Evolutionary conservation across 2,888 invertebrate species (phyloP).

Genomic region (Theodoxus fluviatilis): DNA sequence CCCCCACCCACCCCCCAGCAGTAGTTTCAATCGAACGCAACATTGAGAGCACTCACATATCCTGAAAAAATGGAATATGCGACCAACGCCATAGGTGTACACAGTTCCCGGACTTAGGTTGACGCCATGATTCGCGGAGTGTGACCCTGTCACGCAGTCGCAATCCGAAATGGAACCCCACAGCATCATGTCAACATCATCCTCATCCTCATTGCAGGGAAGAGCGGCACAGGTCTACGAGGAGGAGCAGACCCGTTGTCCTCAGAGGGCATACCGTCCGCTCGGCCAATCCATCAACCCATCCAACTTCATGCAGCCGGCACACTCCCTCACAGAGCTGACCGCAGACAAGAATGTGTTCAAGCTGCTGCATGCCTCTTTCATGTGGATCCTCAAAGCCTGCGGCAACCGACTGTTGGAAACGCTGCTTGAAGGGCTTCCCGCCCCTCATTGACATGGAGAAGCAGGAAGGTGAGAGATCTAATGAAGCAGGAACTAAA

Average conservation of each 20-base stretch:
- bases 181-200: too few relatives aligned
- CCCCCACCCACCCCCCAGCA: too few relatives aligned
- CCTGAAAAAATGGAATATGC: too few relatives aligned
- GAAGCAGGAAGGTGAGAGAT: slow-evolving; percentile 62
- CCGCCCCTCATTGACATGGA: slow-evolving; percentile 66
- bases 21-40: too few relatives aligned
- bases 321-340: slow-evolving; percentile 64
- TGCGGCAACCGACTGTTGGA: slow-evolving; percentile 65
- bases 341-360: slow-evolving; percentile 66
- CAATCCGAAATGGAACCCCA: too few relatives aligned
- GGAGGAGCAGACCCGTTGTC: slow-evolving; percentile 53
- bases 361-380: slow-evolving; percentile 64
- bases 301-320: slow-evolving; percentile 60
- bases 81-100: too few relatives aligned
- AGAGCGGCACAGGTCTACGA: slow-evolving; percentile 48
- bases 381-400: slow-evolving; percentile 67
- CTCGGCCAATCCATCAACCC: slow-evolving; percentile 58
- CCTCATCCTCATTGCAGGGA: too few relatives aligned
- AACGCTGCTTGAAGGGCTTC: slow-evolving; percentile 65
- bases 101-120: slow-evolving; percentile 80
- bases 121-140: slow-evolving; percentile 72
- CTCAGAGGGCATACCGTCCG: slow-evolving; percentile 69
- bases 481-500: too few relatives aligned
- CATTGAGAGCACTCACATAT: too few relatives aligned
- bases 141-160: slow-evolving; percentile 74